Evolutionary conservation across 2,888 invertebrate species (phyloP), one percentile per base, ranked within the genome.

Genomic region (Pseudococcus jackbeardsleyi): DNA sequence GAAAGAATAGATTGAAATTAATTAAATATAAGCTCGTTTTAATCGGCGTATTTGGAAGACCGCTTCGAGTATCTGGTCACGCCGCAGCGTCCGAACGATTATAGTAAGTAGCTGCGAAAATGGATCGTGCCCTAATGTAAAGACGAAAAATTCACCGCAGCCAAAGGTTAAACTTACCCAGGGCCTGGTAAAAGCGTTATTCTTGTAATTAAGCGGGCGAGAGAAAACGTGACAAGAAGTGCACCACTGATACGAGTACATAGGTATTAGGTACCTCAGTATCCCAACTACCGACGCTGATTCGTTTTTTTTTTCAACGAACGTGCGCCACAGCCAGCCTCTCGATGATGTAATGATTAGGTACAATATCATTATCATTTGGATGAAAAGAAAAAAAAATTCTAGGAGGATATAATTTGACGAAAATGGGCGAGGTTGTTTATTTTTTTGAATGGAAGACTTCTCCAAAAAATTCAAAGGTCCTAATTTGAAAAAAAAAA

Each of bases 181-280:
- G 59, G 59, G 59, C n/a, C n/a, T 7, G n/a, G 15, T 64, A 64
- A 77, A 39, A 15, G 77, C 77, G 77, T 77, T 77, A 33, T 5
- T 77, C 77, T 33, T 15, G 77, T 77, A 77, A 77, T 77, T 77
- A 77, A 77, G 46, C 42, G 39, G 42, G 46, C 19, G 19, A 19
- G 19, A 82, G 46, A 82, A 72, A 82, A 82, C 79, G 79, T 82
- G 79, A 82, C 79, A 19, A n/a, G 46, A 82, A 46, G 46, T 82
- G 42, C 72, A 72, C 33, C 72, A 33, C 19, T 12, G 22, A 22
- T 11, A 64, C 64, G 3, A 15, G 50, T 15, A 50, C 59, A n/a
- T 54, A n/a, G n/a, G 19, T 22, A 12, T 7, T 22, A 22, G 1
- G 12, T 11, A 59, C n/a, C 2, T 8, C 46, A 17, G 6, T 2